These are phyloP conservation scores for Globia sparganii DNA, from an alignment of 2,888 invertebrate species.

Conservation along the genomic window DNA sequence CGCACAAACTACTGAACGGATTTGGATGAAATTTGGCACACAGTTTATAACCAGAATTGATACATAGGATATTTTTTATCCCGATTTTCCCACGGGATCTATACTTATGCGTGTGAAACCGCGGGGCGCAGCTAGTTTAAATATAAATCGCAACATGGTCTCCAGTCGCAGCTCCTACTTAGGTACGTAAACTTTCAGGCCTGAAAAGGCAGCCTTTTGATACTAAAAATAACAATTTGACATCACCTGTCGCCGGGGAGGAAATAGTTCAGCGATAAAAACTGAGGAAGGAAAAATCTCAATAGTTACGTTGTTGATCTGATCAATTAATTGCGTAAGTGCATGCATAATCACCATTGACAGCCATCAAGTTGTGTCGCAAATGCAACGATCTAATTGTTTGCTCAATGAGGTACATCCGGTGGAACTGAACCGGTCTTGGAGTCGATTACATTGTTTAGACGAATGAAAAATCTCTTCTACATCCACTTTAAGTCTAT, in stretches of 20 bases:
- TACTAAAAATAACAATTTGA: conserved; percentile 9
- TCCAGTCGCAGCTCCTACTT: not conserved
- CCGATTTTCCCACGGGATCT: no score
- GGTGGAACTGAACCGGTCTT: conserved; percentile 66
- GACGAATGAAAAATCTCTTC: not conserved
- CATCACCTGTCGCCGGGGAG: conserved; percentile 10
- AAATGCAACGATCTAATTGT: conserved; percentile 63
- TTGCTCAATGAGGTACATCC: conserved; percentile 72
- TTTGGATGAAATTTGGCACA: no score
- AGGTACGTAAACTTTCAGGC: not conserved
- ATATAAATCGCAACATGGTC: not conserved
- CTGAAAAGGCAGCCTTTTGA: not conserved
- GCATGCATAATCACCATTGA: conserved; percentile 53
- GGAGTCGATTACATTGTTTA: conserved; percentile 19
- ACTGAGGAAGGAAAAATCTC: conserved; percentile 61
- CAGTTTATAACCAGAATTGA: no score
- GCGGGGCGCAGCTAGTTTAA: no score
- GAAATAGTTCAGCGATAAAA: conserved; percentile 46
- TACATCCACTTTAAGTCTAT: not conserved
- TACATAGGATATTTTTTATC: no score
- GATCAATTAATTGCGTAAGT: conserved; percentile 50
- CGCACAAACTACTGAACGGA: no score
- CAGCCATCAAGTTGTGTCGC: conserved; percentile 27
- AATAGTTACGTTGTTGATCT: conserved; percentile 52
- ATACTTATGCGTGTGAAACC: no score